phyloP scores from a whole-genome alignment of 2,797 vertebrate species.

The Potorous gilbertii region DNA sequence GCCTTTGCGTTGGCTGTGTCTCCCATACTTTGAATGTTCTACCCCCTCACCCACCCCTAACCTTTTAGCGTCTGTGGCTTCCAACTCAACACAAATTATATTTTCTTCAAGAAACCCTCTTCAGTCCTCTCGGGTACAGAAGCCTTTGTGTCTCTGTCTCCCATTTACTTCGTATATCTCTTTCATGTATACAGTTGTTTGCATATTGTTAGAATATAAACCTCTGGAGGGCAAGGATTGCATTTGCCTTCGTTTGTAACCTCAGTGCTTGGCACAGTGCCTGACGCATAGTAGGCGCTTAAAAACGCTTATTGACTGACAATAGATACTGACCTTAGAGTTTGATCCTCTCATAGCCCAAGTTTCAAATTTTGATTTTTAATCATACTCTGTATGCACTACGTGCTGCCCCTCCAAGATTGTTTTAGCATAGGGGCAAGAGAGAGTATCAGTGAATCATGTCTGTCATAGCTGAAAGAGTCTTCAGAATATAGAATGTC shows the following conservation, averaged over 20 bases:
- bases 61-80: not conserved
- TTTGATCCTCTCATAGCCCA: not conserved
- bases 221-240: not conserved
- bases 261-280: not conserved
- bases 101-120: not conserved
- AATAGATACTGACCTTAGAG: not conserved
- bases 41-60: not conserved
- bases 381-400: not conserved
- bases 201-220: not conserved
- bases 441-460: not conserved
- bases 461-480: not conserved
- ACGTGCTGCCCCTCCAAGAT: not conserved
- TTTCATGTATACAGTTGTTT: not conserved
- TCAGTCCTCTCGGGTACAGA: not conserved
- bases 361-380: not conserved
- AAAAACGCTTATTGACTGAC: not conserved
- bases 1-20: not conserved
- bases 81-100: not conserved
- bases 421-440: not conserved
- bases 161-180: not conserved
- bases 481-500: not conserved
- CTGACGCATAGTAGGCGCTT: not conserved
- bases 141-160: not conserved
- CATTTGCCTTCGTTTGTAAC: not conserved
- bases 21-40: not conserved